Evolutionary conservation across 2,113 vertebrate genomes (phyloP), one percentile per base, ranked within the genome.

Genomic region (Deroptyus accipitrinus): DNA sequence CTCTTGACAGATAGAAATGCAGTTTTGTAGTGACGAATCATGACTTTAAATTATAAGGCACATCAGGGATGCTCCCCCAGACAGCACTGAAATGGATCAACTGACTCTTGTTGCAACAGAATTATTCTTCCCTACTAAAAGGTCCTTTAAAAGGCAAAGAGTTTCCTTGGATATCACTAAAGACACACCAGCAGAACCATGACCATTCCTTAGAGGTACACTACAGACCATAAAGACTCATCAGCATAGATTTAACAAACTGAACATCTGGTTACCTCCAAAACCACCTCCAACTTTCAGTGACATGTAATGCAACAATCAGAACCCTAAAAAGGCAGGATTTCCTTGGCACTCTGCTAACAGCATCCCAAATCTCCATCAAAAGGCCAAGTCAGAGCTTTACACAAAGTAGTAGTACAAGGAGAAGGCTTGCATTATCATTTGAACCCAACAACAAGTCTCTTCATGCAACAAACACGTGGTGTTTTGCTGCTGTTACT

Each of bases 401-500:
- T 13, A 72, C 41, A 37, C 2, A 24, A 5, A 59, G 59, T 0
- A 27, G 39, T 3, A n/a, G 7, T 7, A 15, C 3, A 18, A 15
- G 35, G 25, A 84, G 10, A 24, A 13, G 28, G 19, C 5, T 10
- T 4, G 74, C 31, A 18, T n/a, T 57, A 17, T 6, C 6, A 11
- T 12, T 16, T 8, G 66, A 64, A 35, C 31, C 10, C 1, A 1
- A 22, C 1, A 39, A 67, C 22, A 72, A 39, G 12, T 3, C 24
- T 28, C 31, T 33, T 35, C 19, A 4, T 4, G 35, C n/a, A 28
- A 9, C 44, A 67, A 31, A 39, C 11, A 31, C 2, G 1, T 5
- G 4, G 10, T 1, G 6, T 5, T 48, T 17, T 41, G 37, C 33
- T 23, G 35, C 7, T 0, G 0, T n/a, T 64, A 54, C 19, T 25